Evolutionary conservation across 2,113 vertebrate genomes (phyloP), one percentile per base, ranked within the genome.

Genomic region (Orycteropus afer): DNA sequence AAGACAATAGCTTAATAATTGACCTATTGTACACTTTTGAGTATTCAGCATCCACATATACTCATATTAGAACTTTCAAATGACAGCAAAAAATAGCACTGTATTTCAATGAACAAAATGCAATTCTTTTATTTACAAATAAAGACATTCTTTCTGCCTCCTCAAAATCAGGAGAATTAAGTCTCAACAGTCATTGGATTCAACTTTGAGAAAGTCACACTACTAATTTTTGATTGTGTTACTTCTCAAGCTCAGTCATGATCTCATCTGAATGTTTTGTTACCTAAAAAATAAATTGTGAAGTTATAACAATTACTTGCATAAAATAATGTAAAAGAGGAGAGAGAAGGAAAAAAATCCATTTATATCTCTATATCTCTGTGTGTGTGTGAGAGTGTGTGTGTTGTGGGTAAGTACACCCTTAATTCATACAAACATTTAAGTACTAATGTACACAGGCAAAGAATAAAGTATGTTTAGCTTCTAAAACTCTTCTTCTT

Each of bases 211-310:
- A 57, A 34, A 25, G 53, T 90, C 53, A 49, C 29, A 20, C 22
- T 34, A 1, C 45, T 53, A 6, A n/a, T 87, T 13, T 83, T 13
- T 32, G 51, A 13, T 42, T 57, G 10, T 63, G 32, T 73, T 78
- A 69, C 15, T 27, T 40, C 20, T 7, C 20, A 73, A 55, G 74
- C 22, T 59, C 7, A 13, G 5, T 47, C 13, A 20, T 12, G 7
- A 23, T 34, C 53, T 67, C 63, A 74, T 51, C 45, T 92, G n/a
- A 86, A 23, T 84, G 25, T 69, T 88, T 85, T 67, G 3, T 92
- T 96, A 69, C 15, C 45, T 29, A 5, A 42, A 77, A 29, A 42
- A 11, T 85, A 59, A 47, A 34, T 55, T 81, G 23, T 29, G 47
- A 86, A 87, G 1, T 12, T 51, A 18, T 22, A 59, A 12, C 9